phyloP scores from a whole-genome alignment of 2,113 vertebrate species.

The Pardalotus punctatus region DNA sequence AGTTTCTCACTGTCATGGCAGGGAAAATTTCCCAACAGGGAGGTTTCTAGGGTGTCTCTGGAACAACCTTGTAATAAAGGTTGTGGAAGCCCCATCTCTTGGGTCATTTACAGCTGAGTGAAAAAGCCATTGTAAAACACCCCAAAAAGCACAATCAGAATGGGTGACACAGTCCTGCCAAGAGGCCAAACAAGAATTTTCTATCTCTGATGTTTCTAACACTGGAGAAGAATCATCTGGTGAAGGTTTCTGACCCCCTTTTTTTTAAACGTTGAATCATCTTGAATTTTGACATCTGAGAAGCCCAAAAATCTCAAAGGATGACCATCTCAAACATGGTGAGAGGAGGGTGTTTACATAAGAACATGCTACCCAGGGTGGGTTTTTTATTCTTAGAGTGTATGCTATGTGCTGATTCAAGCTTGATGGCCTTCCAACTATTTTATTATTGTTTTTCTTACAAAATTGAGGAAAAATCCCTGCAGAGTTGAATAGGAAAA shows the following conservation, averaged over 20 bases:
- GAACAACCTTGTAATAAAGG: background rate
- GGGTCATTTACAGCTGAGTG: constrained; percentile 12
- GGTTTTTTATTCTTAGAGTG: background rate
- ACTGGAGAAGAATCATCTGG: background rate
- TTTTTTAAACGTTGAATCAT: background rate
- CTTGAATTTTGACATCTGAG: constrained; percentile 15
- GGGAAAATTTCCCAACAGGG: background rate
- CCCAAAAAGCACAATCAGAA: background rate
- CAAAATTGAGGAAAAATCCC: background rate
- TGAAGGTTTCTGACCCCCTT: background rate
- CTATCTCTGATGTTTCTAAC: background rate
- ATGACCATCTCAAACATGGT: background rate
- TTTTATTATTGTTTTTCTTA: constrained; percentile 2
- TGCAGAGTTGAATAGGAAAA: background rate
- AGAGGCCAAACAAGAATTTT: background rate
- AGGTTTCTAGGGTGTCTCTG: background rate
- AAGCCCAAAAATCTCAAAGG: background rate
- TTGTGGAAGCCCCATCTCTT: background rate
- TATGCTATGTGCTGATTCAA: constrained; percentile 6
- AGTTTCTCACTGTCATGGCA: background rate
- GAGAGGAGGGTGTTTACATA: background rate
- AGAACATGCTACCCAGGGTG: background rate
- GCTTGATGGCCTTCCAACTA: constrained; percentile 7
- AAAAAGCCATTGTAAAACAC: background rate
- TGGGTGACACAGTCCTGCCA: background rate